Percentiles rank a stretch among this genome's conserved stretches.
Evolutionary conservation across 2,888 invertebrate species (phyloP).

Genomic region (Sialis lutaria): DNA sequence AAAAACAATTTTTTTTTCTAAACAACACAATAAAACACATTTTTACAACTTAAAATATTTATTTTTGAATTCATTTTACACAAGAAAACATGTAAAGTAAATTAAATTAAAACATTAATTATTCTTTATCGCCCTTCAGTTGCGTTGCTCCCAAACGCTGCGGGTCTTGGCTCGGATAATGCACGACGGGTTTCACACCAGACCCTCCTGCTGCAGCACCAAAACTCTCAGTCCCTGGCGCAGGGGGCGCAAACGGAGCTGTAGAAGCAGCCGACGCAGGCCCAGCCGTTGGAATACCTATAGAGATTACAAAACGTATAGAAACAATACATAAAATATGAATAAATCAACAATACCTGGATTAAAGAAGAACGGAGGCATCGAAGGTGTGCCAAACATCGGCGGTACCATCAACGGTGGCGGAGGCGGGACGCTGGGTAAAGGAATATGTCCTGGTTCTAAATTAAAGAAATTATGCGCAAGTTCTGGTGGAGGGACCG

Average conservation of each 20-base stretch:
- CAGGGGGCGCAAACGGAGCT: slow-evolving; percentile 27
- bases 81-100: background rate
- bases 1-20: too few relatives aligned
- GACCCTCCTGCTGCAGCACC: slow-evolving; percentile 24
- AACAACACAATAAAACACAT: too few relatives aligned
- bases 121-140: slow-evolving; percentile 21
- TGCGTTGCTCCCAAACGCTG: slow-evolving; percentile 63
- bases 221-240: slow-evolving; percentile 9
- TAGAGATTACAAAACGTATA: too few relatives aligned
- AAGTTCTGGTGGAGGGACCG: slow-evolving; percentile 40
- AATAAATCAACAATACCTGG: slow-evolving; percentile 19
- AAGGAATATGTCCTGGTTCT: slow-evolving; percentile 28
- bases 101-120: slow-evolving; percentile 6
- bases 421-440: slow-evolving; percentile 26
- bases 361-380: slow-evolving; percentile 32
- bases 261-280: slow-evolving; percentile 26
- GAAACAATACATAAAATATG: too few relatives aligned
- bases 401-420: slow-evolving; percentile 36
- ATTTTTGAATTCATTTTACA: too few relatives aligned
- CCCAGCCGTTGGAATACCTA: slow-evolving; percentile 18
- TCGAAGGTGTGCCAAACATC: slow-evolving; percentile 38
- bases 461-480: slow-evolving; percentile 54
- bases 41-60: too few relatives aligned
- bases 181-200: slow-evolving; percentile 36
- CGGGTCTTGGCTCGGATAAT: slow-evolving; percentile 98